Percentiles rank a stretch among this genome's conserved stretches.
Conservation (phyloP, 2,113 vertebrate species). For the Pontoporia blainvillei region DNA sequence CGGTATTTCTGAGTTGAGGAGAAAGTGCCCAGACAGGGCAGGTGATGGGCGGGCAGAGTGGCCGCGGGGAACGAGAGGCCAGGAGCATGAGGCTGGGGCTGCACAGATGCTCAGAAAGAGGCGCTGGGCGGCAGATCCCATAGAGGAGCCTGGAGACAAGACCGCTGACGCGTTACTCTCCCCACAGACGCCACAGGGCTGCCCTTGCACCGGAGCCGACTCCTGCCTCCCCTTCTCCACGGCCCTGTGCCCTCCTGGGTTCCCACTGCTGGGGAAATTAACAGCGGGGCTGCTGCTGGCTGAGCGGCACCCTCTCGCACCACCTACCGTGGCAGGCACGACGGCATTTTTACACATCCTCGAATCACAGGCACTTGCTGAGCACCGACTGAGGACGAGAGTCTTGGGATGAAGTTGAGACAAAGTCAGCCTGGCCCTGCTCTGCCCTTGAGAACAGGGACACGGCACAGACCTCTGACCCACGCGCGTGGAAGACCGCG, state of each 20-base stretch:
- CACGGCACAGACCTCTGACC: background rate
- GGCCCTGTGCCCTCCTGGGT: too few relatives aligned
- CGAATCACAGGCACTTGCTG: too few relatives aligned
- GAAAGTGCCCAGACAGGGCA: background rate
- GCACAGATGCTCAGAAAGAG: too few relatives aligned
- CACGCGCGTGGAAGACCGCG: accelerated
- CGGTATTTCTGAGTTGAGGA: background rate
- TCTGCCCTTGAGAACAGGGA: background rate
- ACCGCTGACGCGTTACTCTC: background rate
- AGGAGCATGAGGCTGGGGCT: too few relatives aligned
- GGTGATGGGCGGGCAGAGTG: background rate
- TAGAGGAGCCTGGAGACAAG: too few relatives aligned
- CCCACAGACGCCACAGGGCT: background rate
- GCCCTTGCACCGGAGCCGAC: background rate
- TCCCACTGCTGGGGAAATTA: too few relatives aligned
- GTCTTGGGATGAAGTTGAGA: background rate
- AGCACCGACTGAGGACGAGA: background rate
- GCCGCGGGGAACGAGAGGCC: background rate
- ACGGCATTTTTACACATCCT: background rate
- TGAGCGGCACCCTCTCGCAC: background rate
- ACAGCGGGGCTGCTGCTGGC: background rate
- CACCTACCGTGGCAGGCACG: accelerated
- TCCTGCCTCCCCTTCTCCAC: background rate
- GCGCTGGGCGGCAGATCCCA: too few relatives aligned
- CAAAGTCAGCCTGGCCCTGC: background rate